Conservation (phyloP, 2,113 vertebrate genomes). For the Rattus rattus region DNA sequence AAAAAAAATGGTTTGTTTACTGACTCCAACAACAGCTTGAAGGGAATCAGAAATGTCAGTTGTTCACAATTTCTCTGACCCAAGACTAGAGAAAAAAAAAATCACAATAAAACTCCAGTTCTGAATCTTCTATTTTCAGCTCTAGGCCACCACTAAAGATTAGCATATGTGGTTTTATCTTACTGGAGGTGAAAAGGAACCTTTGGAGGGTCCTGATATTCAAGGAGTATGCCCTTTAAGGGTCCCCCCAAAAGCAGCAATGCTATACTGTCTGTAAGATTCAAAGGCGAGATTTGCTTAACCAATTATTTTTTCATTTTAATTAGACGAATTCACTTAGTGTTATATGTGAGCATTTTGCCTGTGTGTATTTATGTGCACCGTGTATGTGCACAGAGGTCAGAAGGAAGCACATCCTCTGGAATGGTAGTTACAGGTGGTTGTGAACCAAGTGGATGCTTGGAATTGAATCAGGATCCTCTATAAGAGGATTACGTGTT, state of each 20-base stretch:
- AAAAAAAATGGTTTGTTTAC: background rate
- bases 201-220: background rate
- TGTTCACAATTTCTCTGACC: background rate
- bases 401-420: background rate
- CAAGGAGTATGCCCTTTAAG: background rate
- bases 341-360: background rate
- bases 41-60: background rate
- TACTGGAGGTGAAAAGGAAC: background rate
- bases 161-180: background rate
- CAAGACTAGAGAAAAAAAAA: background rate
- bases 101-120: background rate
- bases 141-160: background rate
- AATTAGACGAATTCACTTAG: background rate
- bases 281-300: background rate
- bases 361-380: background rate
- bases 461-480: background rate
- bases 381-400: background rate
- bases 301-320: background rate
- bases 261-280: background rate
- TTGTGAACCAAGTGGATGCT: background rate
- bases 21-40: background rate
- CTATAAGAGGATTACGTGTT: background rate
- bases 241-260: no score
- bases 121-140: background rate
- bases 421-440: background rate